Evolutionary conservation across 2,888 invertebrate species (phyloP).

Genomic region (Orchesellides sinensis): DNA sequence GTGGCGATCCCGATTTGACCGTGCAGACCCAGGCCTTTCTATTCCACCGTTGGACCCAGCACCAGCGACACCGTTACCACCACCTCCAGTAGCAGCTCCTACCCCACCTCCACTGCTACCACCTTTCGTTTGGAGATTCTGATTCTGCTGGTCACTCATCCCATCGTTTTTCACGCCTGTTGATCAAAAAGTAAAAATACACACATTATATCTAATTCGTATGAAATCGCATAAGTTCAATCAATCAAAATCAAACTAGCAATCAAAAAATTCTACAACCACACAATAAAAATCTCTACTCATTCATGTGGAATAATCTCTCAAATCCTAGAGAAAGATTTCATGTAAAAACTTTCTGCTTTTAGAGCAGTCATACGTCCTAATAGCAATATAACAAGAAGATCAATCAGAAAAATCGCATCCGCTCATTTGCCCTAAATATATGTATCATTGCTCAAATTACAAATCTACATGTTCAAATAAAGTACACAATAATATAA

Average conservation of each 20-base stretch:
- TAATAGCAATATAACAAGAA: too few relatives aligned
- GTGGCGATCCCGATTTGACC: slow-evolving; percentile 76
- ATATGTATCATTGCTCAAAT: too few relatives aligned
- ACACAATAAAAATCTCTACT: not conserved
- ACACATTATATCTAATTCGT: not conserved
- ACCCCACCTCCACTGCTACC: slow-evolving; percentile 39
- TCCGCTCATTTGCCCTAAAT: too few relatives aligned
- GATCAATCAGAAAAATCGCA: too few relatives aligned
- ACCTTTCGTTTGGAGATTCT: slow-evolving; percentile 35
- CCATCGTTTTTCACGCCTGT: slow-evolving; percentile 74
- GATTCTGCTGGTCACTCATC: slow-evolving; percentile 69
- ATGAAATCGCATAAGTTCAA: not conserved
- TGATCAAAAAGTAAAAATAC: slow-evolving; percentile 32
- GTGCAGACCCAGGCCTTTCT: slow-evolving; percentile 67
- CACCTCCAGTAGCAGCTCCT: slow-evolving; percentile 36
- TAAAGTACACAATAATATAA: too few relatives aligned
- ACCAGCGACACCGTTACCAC: slow-evolving; percentile 9
- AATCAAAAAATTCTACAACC: too few relatives aligned
- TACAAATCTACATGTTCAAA: too few relatives aligned
- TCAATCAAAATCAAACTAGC: not conserved
- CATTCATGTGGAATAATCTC: not conserved
- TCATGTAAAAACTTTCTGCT: too few relatives aligned
- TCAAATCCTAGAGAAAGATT: too few relatives aligned
- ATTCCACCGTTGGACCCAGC: slow-evolving; percentile 9
- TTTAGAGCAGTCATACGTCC: too few relatives aligned